phyloP scores from a whole-genome alignment of 2,888 invertebrate species.

The Cheilosia vernalis region DNA sequence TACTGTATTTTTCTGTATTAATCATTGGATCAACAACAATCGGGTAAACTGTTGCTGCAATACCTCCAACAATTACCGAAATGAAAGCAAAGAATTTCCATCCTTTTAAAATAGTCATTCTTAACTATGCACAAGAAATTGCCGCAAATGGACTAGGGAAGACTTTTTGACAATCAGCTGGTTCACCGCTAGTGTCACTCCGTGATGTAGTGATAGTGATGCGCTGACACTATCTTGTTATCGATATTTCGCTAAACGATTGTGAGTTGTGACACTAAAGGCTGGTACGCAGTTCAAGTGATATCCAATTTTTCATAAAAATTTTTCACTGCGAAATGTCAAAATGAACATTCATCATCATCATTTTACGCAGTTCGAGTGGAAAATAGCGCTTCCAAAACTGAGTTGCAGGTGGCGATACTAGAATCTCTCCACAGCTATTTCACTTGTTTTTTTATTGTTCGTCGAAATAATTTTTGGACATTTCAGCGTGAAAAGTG shows the following conservation, averaged over 20 bases:
- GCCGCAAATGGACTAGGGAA: neutral
- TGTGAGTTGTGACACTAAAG: neutral
- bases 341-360: no score
- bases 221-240: neutral
- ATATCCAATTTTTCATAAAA: no score
- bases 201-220: neutral
- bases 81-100: slow-evolving; percentile 86
- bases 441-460: no score
- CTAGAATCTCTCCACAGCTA: no score
- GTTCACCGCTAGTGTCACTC: neutral
- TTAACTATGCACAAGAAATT: neutral
- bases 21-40: slow-evolving; percentile 86
- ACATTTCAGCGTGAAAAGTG: no score
- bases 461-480: no score
- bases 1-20: slow-evolving; percentile 85
- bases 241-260: neutral
- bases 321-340: no score
- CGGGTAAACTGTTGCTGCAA: slow-evolving; percentile 86
- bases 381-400: no score
- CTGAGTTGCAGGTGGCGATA: no score
- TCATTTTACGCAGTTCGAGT: no score
- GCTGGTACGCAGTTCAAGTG: no score
- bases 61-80: slow-evolving; percentile 85
- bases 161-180: slow-evolving; percentile 53
- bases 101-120: slow-evolving; percentile 83